Percentiles rank a stretch among this genome's conserved stretches.
These are phyloP conservation scores for Phengaris arion DNA, from an alignment of 2,888 invertebrate species.

Conservation along the genomic window DNA sequence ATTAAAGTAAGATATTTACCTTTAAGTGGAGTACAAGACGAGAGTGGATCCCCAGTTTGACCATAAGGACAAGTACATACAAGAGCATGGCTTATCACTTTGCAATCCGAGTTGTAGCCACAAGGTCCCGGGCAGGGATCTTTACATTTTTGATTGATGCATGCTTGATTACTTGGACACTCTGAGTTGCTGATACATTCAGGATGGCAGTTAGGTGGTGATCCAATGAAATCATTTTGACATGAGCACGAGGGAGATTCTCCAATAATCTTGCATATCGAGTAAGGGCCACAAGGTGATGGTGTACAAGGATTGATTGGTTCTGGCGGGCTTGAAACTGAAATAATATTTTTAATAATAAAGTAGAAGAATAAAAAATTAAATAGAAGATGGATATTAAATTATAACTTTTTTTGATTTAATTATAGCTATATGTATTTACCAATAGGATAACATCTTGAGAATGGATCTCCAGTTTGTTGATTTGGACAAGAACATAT, in stretches of 20 bases:
- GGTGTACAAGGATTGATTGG: conserved; percentile 82
- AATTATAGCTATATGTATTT: conserved; percentile 42
- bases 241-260: conserved; percentile 84
- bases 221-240: conserved; percentile 79
- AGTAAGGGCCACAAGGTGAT: conserved; percentile 84
- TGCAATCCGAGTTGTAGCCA: conserved; percentile 85
- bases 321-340: conserved; percentile 61
- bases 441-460: conserved; percentile 80
- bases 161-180: conserved; percentile 82
- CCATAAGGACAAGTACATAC: conserved; percentile 82
- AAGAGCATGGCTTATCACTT: conserved; percentile 86
- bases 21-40: conserved; percentile 64
- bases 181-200: conserved; percentile 85
- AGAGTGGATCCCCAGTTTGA: conserved; percentile 84
- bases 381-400: not conserved
- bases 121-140: conserved; percentile 85
- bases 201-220: conserved; percentile 83
- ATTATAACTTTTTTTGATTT: too few relatives aligned
- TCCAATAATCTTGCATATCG: conserved; percentile 81
- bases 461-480: conserved; percentile 86
- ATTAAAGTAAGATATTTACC: conserved; percentile 47
- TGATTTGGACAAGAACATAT: conserved; percentile 83
- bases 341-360: not conserved
- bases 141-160: conserved; percentile 84
- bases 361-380: not conserved